A percentile compares a stretch with the other conserved stretches of the same genome.
phyloP scores from a whole-genome alignment of 2,888 invertebrate genomes.

The Mythimna loreyi region DNA sequence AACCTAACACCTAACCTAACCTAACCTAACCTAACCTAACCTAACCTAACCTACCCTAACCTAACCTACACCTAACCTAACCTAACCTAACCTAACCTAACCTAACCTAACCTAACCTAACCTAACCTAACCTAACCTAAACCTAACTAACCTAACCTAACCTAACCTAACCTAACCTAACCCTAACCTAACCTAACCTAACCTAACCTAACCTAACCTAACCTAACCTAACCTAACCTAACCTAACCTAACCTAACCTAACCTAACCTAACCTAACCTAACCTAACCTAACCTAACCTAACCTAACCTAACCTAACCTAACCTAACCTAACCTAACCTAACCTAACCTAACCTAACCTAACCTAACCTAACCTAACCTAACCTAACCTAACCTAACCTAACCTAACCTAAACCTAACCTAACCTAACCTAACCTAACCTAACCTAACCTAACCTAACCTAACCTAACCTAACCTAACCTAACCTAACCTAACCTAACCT shows the following conservation, averaged over 20 bases:
- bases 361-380: background rate
- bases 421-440: constrained; percentile 1
- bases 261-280: background rate
- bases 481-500: constrained; percentile 1
- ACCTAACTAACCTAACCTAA: background rate
- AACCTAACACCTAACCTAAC: constrained; percentile 45
- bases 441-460: constrained; percentile 1
- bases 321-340: constrained; percentile 2
- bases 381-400: too few relatives aligned
- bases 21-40: constrained; percentile 37
- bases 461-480: background rate
- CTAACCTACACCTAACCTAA: constrained; percentile 2
- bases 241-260: too few relatives aligned
- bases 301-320: constrained; percentile 20
- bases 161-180: constrained; percentile 2
- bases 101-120: background rate
- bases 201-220: background rate
- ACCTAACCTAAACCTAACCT: background rate
- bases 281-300: constrained; percentile 26
- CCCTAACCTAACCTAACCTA: background rate
- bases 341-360: background rate
- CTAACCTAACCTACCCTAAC: constrained; percentile 2
- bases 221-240: too few relatives aligned
- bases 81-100: background rate
- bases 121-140: background rate